phyloP scores from a whole-genome alignment of 2,113 vertebrate genomes.

The Anguilla rostrata region DNA sequence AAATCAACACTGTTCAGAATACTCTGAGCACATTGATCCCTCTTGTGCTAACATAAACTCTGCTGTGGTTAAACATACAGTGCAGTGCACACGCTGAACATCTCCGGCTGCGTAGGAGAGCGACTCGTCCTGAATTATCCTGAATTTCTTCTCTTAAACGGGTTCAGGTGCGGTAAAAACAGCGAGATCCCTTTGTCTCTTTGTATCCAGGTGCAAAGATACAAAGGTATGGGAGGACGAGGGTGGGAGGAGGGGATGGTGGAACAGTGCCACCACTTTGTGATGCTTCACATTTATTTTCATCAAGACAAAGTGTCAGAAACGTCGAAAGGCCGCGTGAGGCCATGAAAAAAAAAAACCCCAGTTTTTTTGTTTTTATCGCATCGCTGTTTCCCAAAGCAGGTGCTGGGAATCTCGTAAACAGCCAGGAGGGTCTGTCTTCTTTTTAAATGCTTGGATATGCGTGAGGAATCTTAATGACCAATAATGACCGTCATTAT shows the following conservation, averaged over 20 bases:
- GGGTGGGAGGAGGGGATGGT: background rate
- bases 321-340: background rate
- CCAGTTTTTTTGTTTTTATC: background rate
- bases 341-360: background rate
- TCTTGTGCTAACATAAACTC: too few relatives aligned
- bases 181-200: too few relatives aligned
- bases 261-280: background rate
- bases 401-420: slow-evolving; percentile 11
- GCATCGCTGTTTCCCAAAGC: slow-evolving; percentile 8
- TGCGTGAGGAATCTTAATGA: background rate
- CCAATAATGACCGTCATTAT: background rate
- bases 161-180: too few relatives aligned
- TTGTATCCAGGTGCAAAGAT: too few relatives aligned
- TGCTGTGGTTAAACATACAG: too few relatives aligned
- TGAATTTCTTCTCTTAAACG: too few relatives aligned
- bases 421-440: slow-evolving; percentile 5
- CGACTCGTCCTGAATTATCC: too few relatives aligned
- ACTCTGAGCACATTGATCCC: too few relatives aligned
- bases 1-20: too few relatives aligned
- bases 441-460: slow-evolving; percentile 2
- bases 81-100: too few relatives aligned
- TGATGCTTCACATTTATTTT: background rate
- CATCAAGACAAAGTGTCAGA: background rate
- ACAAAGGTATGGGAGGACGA: background rate
- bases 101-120: too few relatives aligned